Percentiles rank a stretch among this genome's conserved stretches.
phyloP scores from a whole-genome alignment of 2,113 vertebrate genomes.

The Tychaedon coryphoeus region DNA sequence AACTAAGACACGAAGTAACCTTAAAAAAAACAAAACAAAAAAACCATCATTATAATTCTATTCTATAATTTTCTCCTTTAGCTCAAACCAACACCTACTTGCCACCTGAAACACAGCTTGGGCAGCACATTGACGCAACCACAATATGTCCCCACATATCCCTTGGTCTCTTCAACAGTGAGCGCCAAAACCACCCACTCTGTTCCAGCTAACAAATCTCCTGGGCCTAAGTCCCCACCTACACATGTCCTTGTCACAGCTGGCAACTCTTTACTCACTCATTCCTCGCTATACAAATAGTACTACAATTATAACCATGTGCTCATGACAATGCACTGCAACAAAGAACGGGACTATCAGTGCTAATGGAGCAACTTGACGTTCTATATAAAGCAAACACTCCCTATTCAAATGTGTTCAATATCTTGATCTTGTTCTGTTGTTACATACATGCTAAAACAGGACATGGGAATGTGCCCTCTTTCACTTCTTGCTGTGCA shows the following conservation, averaged over 20 bases:
- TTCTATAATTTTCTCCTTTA: background rate
- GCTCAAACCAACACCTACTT: background rate
- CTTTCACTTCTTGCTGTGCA: background rate
- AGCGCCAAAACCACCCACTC: background rate
- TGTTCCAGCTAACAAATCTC: background rate
- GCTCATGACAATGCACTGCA: background rate
- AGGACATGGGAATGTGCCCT: background rate
- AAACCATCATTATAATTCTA: background rate
- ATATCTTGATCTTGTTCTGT: background rate
- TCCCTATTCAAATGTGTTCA: background rate
- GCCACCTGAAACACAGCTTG: background rate
- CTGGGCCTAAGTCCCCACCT: fast-evolving
- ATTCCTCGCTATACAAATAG: background rate
- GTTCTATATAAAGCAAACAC: background rate
- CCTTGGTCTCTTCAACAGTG: background rate
- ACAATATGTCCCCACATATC: background rate
- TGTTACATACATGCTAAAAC: background rate
- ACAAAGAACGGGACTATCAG: fast-evolving
- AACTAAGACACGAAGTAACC: background rate
- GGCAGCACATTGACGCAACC: background rate
- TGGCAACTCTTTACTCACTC: background rate
- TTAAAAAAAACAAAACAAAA: background rate
- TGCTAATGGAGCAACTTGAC: background rate
- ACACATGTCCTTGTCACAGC: background rate
- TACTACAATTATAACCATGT: background rate